Percentiles rank a stretch among this genome's conserved stretches.
Evolutionary conservation across 2,797 vertebrate genomes (phyloP).

Genomic region (Ispidina lecontei): DNA sequence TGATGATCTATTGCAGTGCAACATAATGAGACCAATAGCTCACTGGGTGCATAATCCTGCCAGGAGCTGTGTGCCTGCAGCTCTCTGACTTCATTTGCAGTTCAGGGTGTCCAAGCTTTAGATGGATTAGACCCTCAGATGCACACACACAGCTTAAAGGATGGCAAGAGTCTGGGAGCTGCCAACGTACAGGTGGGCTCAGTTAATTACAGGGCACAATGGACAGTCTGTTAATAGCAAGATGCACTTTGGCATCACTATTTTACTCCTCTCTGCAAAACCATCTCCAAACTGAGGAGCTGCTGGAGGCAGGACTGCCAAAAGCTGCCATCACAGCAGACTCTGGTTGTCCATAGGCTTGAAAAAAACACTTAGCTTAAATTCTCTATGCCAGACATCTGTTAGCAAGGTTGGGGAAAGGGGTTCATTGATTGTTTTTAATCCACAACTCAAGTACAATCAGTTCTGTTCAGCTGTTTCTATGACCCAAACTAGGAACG

Average conservation of each 20-base stretch:
- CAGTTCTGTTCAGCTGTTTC: neutral
- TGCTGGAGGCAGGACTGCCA: neutral
- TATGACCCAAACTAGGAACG: neutral
- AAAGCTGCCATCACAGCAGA: neutral
- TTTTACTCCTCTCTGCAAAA: constrained; percentile 54
- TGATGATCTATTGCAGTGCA: constrained; percentile 70
- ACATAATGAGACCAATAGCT: constrained; percentile 77
- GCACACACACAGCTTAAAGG: constrained; percentile 8
- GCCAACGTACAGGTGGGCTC: constrained; percentile 19
- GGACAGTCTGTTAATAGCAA: constrained; percentile 6
- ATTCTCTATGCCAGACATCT: constrained; percentile 4
- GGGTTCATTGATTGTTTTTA: neutral
- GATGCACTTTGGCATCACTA: neutral
- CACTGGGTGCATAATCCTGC: constrained; percentile 70
- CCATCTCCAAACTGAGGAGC: neutral
- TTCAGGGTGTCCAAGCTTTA: constrained; percentile 25
- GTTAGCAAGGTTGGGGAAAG: neutral
- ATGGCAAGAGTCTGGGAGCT: constrained; percentile 34
- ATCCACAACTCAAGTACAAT: constrained; percentile 21
- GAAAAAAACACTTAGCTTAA: constrained; percentile 8
- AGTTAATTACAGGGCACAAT: constrained; percentile 31
- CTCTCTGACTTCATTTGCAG: constrained; percentile 55
- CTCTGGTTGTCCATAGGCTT: neutral
- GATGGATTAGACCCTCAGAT: constrained; percentile 30
- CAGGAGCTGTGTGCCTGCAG: constrained; percentile 43